Evolutionary conservation across 2,797 vertebrate species (phyloP), one percentile per base, ranked within the genome.

Genomic region (Schizopygopsis malacanthus): DNA sequence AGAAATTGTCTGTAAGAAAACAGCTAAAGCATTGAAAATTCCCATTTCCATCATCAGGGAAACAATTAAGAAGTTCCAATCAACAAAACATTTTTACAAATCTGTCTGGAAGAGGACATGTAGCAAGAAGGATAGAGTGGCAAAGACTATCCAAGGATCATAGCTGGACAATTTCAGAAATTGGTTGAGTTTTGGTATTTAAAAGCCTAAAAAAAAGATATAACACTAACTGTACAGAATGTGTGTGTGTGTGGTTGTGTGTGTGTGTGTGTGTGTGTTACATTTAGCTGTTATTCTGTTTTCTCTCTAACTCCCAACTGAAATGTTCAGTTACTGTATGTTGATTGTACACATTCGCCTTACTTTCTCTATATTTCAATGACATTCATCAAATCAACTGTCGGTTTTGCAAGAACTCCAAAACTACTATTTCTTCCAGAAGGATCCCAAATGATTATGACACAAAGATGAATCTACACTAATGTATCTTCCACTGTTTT

Each of bases 391-490:
- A 82, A 82, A 73, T 45, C 63, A 71, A 33, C 12, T 73, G 78
- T 77, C 78, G 63, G n/a, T 79, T 81, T 73, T 82, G 79, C 45
- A 85, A 71, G 43, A 79, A 47, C 65, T 72, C 54, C 41, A 63
- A 56, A 83, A 83, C 79, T 6, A 79, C n/a, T 61, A 43, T 52
- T 71, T n/a, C 67, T 67, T 79, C 79, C 67, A 79, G 52, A 85
- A 88, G 75, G 54, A 85, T 67, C 54, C 67, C 73, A 72, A 56
- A 82, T 61, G 87, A 79, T 78, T 82, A 41, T 83, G 83, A 70
- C 87, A 70, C 54, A 43, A 65, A 85, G 43, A 88, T 85, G 56
- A 85, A 88, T 81, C 73, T 65, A 61, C 65, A 78, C 83, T 84
- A 52, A 80, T 25, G 43, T 61, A 47, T 69, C 39, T 71, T 71